Evolutionary conservation across 2,797 vertebrate species (phyloP).

Genomic region (Nyctalus aviator): DNA sequence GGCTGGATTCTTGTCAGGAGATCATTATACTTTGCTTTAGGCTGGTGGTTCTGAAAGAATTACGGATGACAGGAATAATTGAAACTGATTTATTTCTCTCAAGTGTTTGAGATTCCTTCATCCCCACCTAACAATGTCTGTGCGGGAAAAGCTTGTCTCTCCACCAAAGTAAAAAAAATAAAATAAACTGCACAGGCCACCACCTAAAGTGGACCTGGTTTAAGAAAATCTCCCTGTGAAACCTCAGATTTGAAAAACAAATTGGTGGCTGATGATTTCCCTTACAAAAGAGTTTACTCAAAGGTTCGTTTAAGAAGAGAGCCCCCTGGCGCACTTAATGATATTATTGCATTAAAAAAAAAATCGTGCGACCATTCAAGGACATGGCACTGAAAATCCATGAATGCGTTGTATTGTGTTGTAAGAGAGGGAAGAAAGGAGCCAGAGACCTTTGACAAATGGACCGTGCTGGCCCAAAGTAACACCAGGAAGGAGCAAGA

Average conservation of each 20-base stretch:
- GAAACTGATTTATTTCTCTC: constrained; percentile 64
- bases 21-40: constrained; percentile 45
- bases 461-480: constrained; percentile 46
- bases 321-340: constrained; percentile 74
- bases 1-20: constrained; percentile 34
- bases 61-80: constrained; percentile 10
- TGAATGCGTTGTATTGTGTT: constrained; percentile 65
- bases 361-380: constrained; percentile 63
- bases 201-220: background rate
- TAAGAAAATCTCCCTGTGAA: constrained; percentile 45
- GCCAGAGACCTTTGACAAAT: constrained; percentile 64
- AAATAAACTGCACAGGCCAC: background rate
- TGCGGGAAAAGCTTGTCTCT: constrained; percentile 33
- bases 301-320: constrained; percentile 69
- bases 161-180: constrained; percentile 49
- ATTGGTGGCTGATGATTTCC: constrained; percentile 57
- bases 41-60: constrained; percentile 55
- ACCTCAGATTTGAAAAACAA: constrained; percentile 70
- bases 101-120: constrained; percentile 46
- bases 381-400: constrained; percentile 57
- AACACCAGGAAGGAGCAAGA: constrained; percentile 48
- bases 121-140: background rate
- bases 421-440: constrained; percentile 49
- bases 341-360: constrained; percentile 79
- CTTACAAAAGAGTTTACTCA: constrained; percentile 71